phyloP scores from a whole-genome alignment of 2,888 invertebrate species.

The Lasioglossum zephyrum region DNA sequence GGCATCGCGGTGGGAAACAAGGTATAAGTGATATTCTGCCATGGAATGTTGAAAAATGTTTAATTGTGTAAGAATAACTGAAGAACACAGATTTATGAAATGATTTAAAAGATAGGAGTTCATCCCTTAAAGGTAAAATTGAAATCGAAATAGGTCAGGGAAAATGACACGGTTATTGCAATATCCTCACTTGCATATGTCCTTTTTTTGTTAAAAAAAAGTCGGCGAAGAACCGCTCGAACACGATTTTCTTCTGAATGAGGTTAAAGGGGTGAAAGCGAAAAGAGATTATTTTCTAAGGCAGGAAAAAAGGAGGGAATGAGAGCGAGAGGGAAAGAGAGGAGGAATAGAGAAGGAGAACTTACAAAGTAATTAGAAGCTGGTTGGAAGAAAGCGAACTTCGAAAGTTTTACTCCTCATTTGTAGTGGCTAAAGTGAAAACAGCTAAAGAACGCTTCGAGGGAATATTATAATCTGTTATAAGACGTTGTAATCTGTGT shows the following conservation, averaged over 20 bases:
- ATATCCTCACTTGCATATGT: neutral
- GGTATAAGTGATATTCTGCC: neutral
- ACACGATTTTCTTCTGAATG: constrained; percentile 7
- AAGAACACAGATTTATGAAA: too few species aligned
- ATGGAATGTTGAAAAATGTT: neutral
- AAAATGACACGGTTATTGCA: neutral
- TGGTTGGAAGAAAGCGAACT: constrained; percentile 12
- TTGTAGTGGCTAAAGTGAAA: constrained; percentile 17
- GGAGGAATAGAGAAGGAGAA: too few species aligned
- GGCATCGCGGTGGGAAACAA: neutral
- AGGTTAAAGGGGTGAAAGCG: constrained; percentile 4
- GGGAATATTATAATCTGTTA: constrained; percentile 18
- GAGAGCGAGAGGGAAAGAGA: neutral
- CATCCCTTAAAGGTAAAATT: neutral
- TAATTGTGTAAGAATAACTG: neutral
- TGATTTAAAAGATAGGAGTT: neutral
- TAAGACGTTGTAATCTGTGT: constrained; percentile 16
- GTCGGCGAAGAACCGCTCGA: neutral
- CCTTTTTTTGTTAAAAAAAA: too few species aligned
- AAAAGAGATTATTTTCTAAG: constrained; percentile 12
- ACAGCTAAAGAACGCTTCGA: constrained; percentile 18
- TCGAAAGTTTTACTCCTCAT: constrained; percentile 9
- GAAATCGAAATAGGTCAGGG: neutral
- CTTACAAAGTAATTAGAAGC: constrained; percentile 18
- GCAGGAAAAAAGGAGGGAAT: neutral